Conservation (phyloP, 2,113 vertebrate genomes). For the Scomber scombrus region DNA sequence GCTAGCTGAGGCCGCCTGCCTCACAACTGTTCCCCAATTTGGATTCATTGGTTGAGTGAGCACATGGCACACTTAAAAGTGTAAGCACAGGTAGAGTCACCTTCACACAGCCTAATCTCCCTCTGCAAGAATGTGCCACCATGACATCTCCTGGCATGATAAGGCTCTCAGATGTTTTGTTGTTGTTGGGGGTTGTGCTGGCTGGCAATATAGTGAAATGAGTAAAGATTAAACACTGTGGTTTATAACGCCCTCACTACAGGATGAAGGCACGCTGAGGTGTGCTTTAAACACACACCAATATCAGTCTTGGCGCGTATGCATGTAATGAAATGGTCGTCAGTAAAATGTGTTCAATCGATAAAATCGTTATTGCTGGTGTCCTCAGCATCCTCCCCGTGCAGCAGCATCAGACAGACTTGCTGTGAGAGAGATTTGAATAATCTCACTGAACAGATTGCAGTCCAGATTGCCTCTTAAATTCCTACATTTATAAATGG, state of each 20-base stretch:
- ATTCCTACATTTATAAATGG: constrained; percentile 78
- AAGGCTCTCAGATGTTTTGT: constrained; percentile 30
- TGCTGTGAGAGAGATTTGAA: constrained; percentile 63
- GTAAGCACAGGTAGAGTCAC: constrained; percentile 81
- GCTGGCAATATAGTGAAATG: background rate
- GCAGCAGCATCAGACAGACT: constrained; percentile 43
- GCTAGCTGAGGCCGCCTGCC: constrained; percentile 46
- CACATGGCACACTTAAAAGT: constrained; percentile 72
- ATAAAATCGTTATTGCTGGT: constrained; percentile 33
- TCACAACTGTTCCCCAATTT: constrained; percentile 52
- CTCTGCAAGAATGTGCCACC: constrained; percentile 40
- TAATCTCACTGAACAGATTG: constrained; percentile 81
- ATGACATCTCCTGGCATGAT: constrained; percentile 21
- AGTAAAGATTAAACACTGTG: constrained; percentile 1
- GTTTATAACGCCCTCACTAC: background rate
- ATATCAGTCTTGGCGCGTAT: background rate
- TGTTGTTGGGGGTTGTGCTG: constrained; percentile 36
- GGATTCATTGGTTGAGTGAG: constrained; percentile 70
- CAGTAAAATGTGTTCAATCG: constrained; percentile 31
- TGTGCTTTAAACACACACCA: background rate
- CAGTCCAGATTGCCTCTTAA: constrained; percentile 79
- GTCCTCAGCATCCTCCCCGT: constrained; percentile 22
- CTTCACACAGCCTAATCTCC: constrained; percentile 78
- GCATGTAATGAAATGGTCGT: constrained; percentile 17
- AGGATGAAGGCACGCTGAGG: background rate